phyloP scores from a whole-genome alignment of 2,888 invertebrate species.

The Mellilla xanthometata region DNA sequence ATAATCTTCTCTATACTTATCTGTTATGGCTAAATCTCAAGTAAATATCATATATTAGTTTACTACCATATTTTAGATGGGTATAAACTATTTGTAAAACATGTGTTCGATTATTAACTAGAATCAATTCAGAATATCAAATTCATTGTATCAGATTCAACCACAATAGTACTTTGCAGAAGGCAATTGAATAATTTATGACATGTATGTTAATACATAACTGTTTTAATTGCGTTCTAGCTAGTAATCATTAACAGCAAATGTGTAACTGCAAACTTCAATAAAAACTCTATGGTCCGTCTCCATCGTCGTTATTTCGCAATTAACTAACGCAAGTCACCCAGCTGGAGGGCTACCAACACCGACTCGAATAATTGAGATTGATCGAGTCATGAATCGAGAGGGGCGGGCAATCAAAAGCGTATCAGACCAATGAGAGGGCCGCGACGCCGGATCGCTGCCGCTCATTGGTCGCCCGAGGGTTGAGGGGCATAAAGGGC shows the following conservation, averaged over 20 bases:
- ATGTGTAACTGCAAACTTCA: conserved; percentile 1
- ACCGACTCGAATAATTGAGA: conserved; percentile 67
- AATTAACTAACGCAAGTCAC: conserved; percentile 44
- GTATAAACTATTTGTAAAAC: too few species aligned
- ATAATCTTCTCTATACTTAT: conserved; percentile 34
- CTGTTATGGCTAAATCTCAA: conserved; percentile 12
- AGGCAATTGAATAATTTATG: too few species aligned
- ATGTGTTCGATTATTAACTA: too few species aligned
- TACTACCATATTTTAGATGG: too few species aligned
- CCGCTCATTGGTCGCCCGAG: conserved; percentile 64
- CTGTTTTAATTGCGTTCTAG: background rate
- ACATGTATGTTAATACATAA: background rate
- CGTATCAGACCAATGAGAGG: conserved; percentile 74
- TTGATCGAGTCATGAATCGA: conserved; percentile 77
- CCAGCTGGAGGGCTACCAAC: conserved; percentile 59
- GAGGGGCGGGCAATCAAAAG: conserved; percentile 80
- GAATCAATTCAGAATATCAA: too few species aligned
- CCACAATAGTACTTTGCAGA: too few species aligned
- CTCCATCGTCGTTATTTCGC: conserved; percentile 21
- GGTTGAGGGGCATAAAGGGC: conserved; percentile 71
- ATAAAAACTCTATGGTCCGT: conserved; percentile 1
- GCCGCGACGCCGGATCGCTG: conserved; percentile 46
- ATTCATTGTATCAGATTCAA: too few species aligned
- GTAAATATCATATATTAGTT: background rate
- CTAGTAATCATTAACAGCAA: background rate